Conservation (phyloP, 2,113 vertebrate genomes). For the Opisthocomus hoazin region DNA sequence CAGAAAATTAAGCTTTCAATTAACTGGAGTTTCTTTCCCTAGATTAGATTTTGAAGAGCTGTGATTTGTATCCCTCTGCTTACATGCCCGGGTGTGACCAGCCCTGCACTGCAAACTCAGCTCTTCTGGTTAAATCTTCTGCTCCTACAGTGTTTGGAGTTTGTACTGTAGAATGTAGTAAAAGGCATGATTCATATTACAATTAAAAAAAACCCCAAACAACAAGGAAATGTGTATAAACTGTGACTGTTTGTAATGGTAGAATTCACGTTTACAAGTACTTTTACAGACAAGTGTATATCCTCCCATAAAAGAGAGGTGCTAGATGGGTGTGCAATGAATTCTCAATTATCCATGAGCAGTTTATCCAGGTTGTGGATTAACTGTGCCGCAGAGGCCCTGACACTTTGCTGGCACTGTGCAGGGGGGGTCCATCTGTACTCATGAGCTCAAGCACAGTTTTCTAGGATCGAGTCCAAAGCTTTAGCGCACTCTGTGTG, state of each 20-base stretch:
- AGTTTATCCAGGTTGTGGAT: constrained; percentile 8
- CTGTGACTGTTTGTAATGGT: neutral
- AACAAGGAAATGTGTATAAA: constrained; percentile 6
- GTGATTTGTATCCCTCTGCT: neutral
- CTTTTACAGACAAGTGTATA: neutral
- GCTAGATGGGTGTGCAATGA: constrained; percentile 3
- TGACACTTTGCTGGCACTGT: constrained; percentile 29
- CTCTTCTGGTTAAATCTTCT: neutral
- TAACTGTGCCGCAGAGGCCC: neutral
- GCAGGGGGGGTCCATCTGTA: neutral
- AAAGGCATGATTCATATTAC: constrained; percentile 23
- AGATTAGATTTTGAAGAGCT: neutral
- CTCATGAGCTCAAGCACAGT: neutral
- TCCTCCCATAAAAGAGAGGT: constrained; percentile 12
- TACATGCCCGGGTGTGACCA: neutral
- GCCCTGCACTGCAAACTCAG: neutral
- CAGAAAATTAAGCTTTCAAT: neutral
- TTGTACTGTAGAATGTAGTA: constrained; percentile 1
- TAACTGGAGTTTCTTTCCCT: neutral
- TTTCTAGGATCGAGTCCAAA: constrained; percentile 30
- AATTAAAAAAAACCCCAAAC: neutral
- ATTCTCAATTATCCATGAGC: neutral
- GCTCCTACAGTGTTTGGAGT: neutral
- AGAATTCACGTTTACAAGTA: neutral
- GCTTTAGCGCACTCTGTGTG: neutral